These are phyloP conservation scores for Helostoma temminkii DNA, from an alignment of 2,797 vertebrate species.

Conservation along the genomic window DNA sequence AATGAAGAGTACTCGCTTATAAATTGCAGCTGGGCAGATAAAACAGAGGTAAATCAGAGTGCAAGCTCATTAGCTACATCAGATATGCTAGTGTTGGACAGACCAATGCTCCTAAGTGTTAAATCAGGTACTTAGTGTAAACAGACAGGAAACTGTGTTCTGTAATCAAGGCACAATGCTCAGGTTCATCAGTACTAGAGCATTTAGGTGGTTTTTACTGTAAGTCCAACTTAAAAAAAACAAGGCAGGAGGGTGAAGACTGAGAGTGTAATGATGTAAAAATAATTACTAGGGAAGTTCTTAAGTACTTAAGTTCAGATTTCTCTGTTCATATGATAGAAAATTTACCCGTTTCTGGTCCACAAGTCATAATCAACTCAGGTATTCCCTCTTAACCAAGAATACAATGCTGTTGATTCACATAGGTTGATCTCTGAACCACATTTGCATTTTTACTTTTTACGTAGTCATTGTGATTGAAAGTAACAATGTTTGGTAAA, in stretches of 20 bases:
- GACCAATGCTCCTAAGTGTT: slow-evolving; percentile 20
- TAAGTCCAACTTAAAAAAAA: background rate
- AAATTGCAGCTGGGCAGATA: slow-evolving; percentile 47
- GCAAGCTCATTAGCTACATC: slow-evolving; percentile 53
- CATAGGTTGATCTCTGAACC: no score
- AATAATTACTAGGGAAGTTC: background rate
- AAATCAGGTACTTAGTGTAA: slow-evolving; percentile 39
- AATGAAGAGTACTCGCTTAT: slow-evolving; percentile 62
- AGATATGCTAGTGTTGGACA: slow-evolving; percentile 53
- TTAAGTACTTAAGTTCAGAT: no score
- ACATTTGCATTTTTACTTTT: no score
- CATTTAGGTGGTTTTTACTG: background rate
- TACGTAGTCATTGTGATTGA: no score
- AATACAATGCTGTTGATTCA: no score
- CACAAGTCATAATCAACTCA: no score
- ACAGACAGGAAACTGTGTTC: slow-evolving; percentile 15
- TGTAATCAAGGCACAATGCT: background rate
- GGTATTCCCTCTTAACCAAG: no score
- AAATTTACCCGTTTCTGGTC: no score
- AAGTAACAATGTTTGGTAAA: no score
- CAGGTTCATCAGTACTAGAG: background rate
- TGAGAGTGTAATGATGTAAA: background rate
- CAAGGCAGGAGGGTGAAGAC: background rate
- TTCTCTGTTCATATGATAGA: no score
- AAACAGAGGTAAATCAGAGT: slow-evolving; percentile 50